These are phyloP conservation scores for Myotis brandtii DNA, from an alignment of 2,113 vertebrate genomes.

Conservation along the genomic window DNA sequence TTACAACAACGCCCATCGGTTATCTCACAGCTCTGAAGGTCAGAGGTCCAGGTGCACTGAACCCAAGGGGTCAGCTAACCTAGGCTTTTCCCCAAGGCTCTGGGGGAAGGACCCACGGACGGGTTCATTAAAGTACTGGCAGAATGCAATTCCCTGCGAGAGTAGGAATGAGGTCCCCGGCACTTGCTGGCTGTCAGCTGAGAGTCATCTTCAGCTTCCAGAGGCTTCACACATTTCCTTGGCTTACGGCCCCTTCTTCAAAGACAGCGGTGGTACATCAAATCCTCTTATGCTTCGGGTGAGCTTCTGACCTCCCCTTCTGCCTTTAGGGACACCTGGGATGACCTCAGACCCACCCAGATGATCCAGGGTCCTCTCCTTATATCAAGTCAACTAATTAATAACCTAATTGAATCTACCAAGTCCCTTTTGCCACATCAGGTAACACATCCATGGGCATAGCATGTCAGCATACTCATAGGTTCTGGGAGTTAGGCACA, in stretches of 20 bases:
- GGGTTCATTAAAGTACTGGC: background rate
- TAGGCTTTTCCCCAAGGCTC: background rate
- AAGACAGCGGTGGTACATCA: background rate
- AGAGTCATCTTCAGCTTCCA: background rate
- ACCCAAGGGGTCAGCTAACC: background rate
- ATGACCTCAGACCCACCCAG: background rate
- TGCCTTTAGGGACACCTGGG: background rate
- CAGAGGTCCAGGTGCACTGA: background rate
- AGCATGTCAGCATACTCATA: background rate
- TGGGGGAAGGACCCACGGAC: background rate
- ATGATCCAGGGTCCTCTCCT: background rate
- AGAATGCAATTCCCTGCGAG: background rate
- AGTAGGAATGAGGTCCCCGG: background rate
- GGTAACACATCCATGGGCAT: background rate
- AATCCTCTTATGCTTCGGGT: background rate
- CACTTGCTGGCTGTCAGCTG: background rate
- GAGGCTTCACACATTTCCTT: background rate
- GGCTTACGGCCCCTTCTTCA: background rate
- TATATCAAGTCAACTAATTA: background rate
- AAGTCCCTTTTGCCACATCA: background rate
- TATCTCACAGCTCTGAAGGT: background rate
- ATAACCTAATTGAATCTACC: background rate
- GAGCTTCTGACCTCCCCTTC: background rate
- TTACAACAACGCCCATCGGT: background rate
- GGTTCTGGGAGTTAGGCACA: background rate